Evolutionary conservation across 2,113 vertebrate genomes (phyloP).

Genomic region (Thalassarche chlororhynchos): DNA sequence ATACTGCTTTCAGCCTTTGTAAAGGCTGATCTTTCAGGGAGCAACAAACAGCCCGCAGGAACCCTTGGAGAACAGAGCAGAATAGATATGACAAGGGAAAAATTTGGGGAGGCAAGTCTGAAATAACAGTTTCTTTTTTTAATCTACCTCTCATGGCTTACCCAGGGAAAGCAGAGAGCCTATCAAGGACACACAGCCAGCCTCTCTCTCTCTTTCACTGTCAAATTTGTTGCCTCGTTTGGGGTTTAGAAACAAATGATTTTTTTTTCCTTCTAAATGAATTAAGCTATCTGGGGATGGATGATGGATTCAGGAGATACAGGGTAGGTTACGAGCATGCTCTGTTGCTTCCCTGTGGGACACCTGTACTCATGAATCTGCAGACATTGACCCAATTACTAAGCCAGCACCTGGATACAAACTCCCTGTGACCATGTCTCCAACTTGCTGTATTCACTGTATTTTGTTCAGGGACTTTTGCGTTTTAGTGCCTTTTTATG

Average conservation of each 20-base stretch:
- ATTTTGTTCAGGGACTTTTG: conserved; percentile 35
- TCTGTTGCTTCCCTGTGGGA: conserved; percentile 51
- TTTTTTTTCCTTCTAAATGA: conserved; percentile 52
- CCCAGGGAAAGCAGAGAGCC: neutral
- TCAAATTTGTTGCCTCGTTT: conserved; percentile 50
- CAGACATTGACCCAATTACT: conserved; percentile 69
- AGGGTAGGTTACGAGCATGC: conserved; percentile 48
- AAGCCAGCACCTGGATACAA: conserved; percentile 56
- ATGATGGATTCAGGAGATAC: conserved; percentile 56
- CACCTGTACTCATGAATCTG: conserved; percentile 52
- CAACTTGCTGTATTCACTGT: conserved; percentile 27
- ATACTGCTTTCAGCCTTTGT: neutral
- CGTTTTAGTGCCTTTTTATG: conserved; percentile 10
- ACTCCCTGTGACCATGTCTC: conserved; percentile 9
- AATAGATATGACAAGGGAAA: conserved; percentile 1
- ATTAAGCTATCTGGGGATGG: conserved; percentile 64
- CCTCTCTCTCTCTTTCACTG: conserved; percentile 33
- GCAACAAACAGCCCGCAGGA: neutral
- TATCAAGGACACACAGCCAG: conserved; percentile 41
- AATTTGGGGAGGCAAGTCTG: conserved; percentile 7
- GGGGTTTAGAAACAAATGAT: conserved; percentile 48
- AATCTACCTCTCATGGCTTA: conserved; percentile 3
- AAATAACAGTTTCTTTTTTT: conserved; percentile 7
- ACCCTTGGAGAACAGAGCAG: neutral
- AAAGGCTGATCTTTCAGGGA: neutral